Evolutionary conservation across 2,113 vertebrate genomes (phyloP).

Genomic region (Jacana jacana): DNA sequence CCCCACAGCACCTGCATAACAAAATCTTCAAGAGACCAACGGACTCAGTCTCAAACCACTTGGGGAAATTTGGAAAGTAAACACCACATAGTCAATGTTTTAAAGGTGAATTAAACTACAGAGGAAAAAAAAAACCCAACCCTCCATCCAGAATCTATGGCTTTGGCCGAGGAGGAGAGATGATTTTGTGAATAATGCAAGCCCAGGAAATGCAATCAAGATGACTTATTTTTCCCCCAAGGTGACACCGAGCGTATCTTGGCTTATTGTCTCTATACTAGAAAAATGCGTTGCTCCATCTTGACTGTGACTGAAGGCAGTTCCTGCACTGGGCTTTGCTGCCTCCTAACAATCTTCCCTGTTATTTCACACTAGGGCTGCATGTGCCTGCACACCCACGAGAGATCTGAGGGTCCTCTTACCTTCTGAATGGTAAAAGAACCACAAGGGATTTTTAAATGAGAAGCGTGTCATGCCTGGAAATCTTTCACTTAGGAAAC

Average conservation of each 20-base stretch:
- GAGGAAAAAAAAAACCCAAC: not conserved
- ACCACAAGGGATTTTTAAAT: not conserved
- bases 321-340: not conserved
- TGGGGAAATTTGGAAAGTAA: not conserved
- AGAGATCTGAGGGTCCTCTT: not conserved
- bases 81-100: not conserved
- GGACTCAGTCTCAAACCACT: not conserved
- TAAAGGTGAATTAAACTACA: not conserved
- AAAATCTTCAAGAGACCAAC: not conserved
- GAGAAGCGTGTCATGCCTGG: not conserved
- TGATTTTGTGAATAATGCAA: not conserved
- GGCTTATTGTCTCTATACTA: not conserved
- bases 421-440: not conserved
- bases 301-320: not conserved
- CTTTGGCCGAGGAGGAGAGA: not conserved
- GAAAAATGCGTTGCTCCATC: not conserved
- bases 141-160: not conserved
- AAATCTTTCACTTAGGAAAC: not conserved
- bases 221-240: not conserved
- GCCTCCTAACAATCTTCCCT: not conserved
- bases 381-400: not conserved
- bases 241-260: not conserved
- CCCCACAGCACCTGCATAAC: too few relatives aligned
- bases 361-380: accelerated
- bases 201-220: not conserved